Evolutionary conservation across 2,888 invertebrate genomes (phyloP).

Genomic region (Venusia cambrica): DNA sequence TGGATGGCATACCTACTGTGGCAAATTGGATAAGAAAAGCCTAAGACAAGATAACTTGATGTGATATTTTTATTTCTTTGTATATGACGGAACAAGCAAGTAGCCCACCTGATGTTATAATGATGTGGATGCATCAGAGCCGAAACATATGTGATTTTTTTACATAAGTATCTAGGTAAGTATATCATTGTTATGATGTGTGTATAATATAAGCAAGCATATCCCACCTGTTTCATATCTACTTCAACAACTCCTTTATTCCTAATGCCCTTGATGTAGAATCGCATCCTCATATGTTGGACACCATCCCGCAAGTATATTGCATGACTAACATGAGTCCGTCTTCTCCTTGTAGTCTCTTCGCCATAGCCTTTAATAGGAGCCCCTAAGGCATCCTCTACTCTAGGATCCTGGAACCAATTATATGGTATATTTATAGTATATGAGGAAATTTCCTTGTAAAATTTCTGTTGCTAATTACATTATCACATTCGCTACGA

Average conservation of each 20-base stretch:
- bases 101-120: too few relatives aligned
- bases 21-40: too few relatives aligned
- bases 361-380: constrained; percentile 95
- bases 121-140: too few relatives aligned
- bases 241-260: constrained; percentile 92
- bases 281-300: constrained; percentile 92
- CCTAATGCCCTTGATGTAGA: constrained; percentile 92
- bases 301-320: constrained; percentile 88
- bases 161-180: too few relatives aligned
- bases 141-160: too few relatives aligned
- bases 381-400: constrained; percentile 92
- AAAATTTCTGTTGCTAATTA: constrained; percentile 2
- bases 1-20: too few relatives aligned
- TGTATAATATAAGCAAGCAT: constrained; percentile 1
- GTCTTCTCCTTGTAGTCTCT: constrained; percentile 89
- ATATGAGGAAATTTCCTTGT: too few relatives aligned
- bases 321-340: constrained; percentile 91
- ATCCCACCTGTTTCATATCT: constrained; percentile 90
- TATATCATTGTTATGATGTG: too few relatives aligned
- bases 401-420: constrained; percentile 82
- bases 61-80: too few relatives aligned
- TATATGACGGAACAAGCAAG: too few relatives aligned
- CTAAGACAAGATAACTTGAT: too few relatives aligned
- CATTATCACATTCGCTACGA: constrained; percentile 1
- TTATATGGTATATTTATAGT: constrained; percentile 3